A percentile compares a stretch with the other conserved stretches of the same genome.
These are phyloP conservation scores for Cremastobaeus sp. DNA, from an alignment of 2,888 invertebrate genomes.

Conservation along the genomic window DNA sequence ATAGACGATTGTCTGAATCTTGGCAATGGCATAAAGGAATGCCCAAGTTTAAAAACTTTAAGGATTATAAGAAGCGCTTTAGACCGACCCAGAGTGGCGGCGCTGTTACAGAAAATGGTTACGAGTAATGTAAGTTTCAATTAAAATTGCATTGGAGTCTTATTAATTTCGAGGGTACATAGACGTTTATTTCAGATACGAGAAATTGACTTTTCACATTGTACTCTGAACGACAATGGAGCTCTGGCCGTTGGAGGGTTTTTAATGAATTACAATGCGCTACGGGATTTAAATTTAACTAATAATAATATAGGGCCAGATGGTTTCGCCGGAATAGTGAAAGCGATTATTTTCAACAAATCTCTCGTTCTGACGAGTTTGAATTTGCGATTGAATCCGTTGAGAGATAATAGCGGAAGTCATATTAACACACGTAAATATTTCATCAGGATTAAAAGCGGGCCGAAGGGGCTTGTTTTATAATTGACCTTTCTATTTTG, in stretches of 20 bases:
- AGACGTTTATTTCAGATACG: slow-evolving; percentile 74
- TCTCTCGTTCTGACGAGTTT: slow-evolving; percentile 77
- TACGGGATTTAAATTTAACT: slow-evolving; percentile 80
- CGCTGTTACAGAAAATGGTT: slow-evolving; percentile 80
- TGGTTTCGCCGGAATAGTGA: slow-evolving; percentile 81
- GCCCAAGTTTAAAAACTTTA: slow-evolving; percentile 79
- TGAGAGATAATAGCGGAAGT: slow-evolving; percentile 81
- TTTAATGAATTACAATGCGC: slow-evolving; percentile 68
- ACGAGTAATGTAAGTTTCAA: slow-evolving; percentile 76
- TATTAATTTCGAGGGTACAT: background rate
- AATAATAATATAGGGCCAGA: slow-evolving; percentile 81
- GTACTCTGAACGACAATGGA: slow-evolving; percentile 82
- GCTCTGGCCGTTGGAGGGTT: slow-evolving; percentile 81
- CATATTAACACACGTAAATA: slow-evolving; percentile 71
- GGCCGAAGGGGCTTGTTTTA: too few relatives aligned
- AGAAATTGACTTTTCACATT: slow-evolving; percentile 84
- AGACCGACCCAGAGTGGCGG: slow-evolving; percentile 81
- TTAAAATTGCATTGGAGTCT: background rate
- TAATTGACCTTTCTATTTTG: too few relatives aligned
- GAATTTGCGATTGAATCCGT: slow-evolving; percentile 82
- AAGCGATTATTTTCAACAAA: slow-evolving; percentile 78
- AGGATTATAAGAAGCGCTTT: slow-evolving; percentile 82
- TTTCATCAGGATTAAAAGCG: background rate
- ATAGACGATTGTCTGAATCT: slow-evolving; percentile 81
- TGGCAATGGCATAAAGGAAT: slow-evolving; percentile 79